Evolutionary conservation across 2,113 vertebrate genomes (phyloP).

Genomic region (Geococcyx californianus): DNA sequence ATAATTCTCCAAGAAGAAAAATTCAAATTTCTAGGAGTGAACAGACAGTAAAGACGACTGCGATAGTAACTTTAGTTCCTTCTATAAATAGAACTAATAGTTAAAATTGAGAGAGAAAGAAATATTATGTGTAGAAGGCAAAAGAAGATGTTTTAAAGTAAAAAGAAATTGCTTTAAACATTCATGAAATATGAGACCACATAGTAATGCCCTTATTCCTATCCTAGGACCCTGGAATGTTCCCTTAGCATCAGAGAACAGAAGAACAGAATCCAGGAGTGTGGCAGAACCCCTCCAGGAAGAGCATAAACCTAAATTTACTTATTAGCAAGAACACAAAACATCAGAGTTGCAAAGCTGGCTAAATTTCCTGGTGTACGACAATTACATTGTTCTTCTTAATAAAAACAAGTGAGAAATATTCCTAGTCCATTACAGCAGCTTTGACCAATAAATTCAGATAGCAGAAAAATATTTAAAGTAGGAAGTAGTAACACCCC

Average conservation of each 20-base stretch:
- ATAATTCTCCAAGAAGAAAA: conserved; percentile 24
- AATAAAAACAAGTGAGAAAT: background rate
- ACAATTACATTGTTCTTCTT: background rate
- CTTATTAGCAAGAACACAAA: background rate
- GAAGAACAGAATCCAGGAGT: background rate
- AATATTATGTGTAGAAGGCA: background rate
- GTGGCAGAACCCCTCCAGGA: background rate
- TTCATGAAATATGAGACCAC: background rate
- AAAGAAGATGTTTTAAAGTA: background rate
- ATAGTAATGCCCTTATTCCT: background rate
- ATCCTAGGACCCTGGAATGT: background rate
- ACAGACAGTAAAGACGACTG: background rate
- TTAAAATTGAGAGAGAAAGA: conserved; percentile 2
- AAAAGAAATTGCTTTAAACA: background rate
- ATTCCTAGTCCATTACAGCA: background rate
- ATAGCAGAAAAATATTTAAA: background rate
- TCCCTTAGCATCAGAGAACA: background rate
- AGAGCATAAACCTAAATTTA: background rate
- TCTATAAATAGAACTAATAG: conserved; percentile 12
- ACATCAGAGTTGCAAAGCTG: background rate
- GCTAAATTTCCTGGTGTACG: background rate
- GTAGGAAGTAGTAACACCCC: background rate
- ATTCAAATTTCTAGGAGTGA: background rate
- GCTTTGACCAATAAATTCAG: background rate
- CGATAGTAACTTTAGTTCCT: background rate